These are phyloP conservation scores for Saccostrea cuccullata DNA, from an alignment of 1,140 invertebrate species.

Conservation along the genomic window DNA sequence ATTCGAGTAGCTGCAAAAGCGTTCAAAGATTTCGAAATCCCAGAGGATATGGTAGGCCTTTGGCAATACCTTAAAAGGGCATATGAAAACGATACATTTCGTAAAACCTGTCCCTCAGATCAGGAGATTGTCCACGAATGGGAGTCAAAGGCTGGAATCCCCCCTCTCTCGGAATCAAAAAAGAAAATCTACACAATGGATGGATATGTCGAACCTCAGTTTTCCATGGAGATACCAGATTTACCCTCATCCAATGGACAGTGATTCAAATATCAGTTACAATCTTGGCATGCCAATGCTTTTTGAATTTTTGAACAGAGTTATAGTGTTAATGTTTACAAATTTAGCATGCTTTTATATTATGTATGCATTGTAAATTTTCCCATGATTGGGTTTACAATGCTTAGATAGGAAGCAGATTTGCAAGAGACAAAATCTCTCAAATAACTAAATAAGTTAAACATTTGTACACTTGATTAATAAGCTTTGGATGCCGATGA, in stretches of 20 bases:
- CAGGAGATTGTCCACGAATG: constrained; percentile 83
- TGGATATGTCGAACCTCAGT: constrained; percentile 63
- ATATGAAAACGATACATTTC: constrained; percentile 82
- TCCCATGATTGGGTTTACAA: not conserved
- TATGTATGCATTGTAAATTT: not conserved
- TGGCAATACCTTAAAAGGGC: constrained; percentile 83
- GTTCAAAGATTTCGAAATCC: constrained; percentile 82
- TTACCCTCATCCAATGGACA: constrained; percentile 53
- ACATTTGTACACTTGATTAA: constrained; percentile 5
- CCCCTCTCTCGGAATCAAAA: constrained; percentile 72
- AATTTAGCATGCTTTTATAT: not conserved
- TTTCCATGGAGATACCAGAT: constrained; percentile 64
- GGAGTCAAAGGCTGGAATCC: constrained; percentile 80
- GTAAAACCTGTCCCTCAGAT: constrained; percentile 83
- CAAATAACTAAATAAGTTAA: not conserved
- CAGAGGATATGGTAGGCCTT: constrained; percentile 79
- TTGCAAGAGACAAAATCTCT: not conserved
- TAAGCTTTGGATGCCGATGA: not conserved
- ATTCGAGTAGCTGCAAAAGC: constrained; percentile 81
- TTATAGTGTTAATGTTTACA: not conserved
- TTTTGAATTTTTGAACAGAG: not conserved
- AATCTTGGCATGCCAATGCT: not conserved
- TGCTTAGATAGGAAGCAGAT: not conserved
- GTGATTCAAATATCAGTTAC: not conserved
- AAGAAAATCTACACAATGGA: constrained; percentile 70